Conservation (phyloP, 2,888 invertebrate genomes). For the Heteropelma amictum region DNA sequence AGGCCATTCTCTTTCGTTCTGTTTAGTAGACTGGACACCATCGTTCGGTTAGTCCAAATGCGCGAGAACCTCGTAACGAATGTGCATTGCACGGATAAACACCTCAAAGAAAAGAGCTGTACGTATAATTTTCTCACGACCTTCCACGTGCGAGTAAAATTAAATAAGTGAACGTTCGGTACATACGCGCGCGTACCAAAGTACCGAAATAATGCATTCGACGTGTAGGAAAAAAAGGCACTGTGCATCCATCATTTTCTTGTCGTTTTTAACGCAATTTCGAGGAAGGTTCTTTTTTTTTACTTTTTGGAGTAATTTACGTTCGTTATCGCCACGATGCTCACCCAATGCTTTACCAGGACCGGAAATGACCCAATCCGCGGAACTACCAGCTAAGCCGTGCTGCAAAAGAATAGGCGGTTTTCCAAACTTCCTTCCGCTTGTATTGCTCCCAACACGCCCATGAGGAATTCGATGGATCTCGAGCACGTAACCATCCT, state of each 20-base stretch:
- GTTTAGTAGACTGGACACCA: slow-evolving; percentile 13
- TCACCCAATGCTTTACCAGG: slow-evolving; percentile 83
- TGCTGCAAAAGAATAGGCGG: slow-evolving; percentile 80
- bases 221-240: neutral
- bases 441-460: slow-evolving; percentile 51
- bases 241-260: neutral
- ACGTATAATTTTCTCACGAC: slow-evolving; percentile 31
- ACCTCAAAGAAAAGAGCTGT: slow-evolving; percentile 1
- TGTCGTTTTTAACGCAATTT: too few relatives aligned
- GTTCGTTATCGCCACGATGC: neutral
- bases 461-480: slow-evolving; percentile 79
- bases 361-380: slow-evolving; percentile 85
- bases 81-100: slow-evolving; percentile 5
- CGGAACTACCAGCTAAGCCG: slow-evolving; percentile 83
- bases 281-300: too few relatives aligned
- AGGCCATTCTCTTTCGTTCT: slow-evolving; percentile 46
- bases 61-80: slow-evolving; percentile 19
- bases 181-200: neutral
- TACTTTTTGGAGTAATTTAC: neutral
- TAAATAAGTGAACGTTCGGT: neutral
- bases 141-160: slow-evolving; percentile 8
- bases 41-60: slow-evolving; percentile 13
- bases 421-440: slow-evolving; percentile 45
- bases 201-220: neutral
- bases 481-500: slow-evolving; percentile 79